Conservation (phyloP, 2,797 vertebrate species). For the Coccyzus lansbergi region DNA sequence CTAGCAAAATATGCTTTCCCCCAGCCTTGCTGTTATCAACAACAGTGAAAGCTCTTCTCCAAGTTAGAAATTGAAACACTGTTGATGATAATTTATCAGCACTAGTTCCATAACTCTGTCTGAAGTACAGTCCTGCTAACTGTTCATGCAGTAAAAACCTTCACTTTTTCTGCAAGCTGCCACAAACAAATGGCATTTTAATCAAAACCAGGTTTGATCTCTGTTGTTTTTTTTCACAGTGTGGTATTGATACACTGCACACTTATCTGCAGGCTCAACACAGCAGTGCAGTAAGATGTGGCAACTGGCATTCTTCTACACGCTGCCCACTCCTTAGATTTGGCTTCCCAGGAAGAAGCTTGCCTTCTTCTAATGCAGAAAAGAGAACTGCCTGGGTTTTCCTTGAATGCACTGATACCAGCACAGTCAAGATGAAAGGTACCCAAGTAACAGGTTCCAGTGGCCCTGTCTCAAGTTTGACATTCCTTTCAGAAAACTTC, state of each 20-base stretch:
- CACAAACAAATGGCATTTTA: not conserved
- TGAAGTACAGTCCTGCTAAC: not conserved
- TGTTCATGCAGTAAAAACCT: not conserved
- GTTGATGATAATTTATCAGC: not conserved
- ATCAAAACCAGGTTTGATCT: not conserved
- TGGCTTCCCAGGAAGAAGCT: not conserved
- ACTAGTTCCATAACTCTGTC: not conserved
- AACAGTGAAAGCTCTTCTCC: not conserved
- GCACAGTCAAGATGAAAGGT: not conserved
- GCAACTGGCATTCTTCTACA: rapidly evolving
- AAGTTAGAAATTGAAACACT: not conserved
- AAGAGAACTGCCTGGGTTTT: rapidly evolving
- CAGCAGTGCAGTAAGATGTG: not conserved
- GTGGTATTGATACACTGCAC: not conserved
- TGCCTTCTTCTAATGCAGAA: not conserved
- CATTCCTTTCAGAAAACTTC: not conserved
- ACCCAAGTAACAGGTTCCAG: not conserved
- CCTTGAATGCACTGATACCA: not conserved
- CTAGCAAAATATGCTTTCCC: not conserved
- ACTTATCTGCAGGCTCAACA: not conserved
- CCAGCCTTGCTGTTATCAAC: not conserved
- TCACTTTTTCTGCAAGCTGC: not conserved
- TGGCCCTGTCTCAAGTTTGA: not conserved
- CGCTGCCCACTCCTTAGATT: rapidly evolving
- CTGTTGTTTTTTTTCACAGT: not conserved